Conservation (phyloP, 1,140 invertebrate species). For the Dufourea novaeangliae region DNA sequence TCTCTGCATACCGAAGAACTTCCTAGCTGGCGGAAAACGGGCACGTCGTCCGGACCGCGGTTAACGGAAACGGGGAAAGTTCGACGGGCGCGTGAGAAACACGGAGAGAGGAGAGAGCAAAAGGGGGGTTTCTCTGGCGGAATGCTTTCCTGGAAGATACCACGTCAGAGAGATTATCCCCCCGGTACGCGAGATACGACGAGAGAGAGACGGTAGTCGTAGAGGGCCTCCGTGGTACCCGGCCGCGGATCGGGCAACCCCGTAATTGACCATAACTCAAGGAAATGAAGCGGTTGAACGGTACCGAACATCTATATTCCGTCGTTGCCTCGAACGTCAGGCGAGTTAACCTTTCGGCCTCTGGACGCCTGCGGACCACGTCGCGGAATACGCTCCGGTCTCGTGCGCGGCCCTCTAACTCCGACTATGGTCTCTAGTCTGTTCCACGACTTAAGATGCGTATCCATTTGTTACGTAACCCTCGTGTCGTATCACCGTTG, state of each 20-base stretch:
- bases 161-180: slow-evolving; percentile 59
- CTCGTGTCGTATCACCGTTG: no score
- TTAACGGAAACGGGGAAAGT: not conserved
- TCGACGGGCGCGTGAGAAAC: slow-evolving; percentile 29
- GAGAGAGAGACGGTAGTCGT: slow-evolving; percentile 58
- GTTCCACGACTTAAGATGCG: no score
- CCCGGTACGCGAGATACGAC: slow-evolving; percentile 36
- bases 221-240: slow-evolving; percentile 47
- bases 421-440: no score
- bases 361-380: slow-evolving; percentile 29
- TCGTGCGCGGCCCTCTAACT: no score
- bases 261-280: slow-evolving; percentile 73
- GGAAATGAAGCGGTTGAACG: slow-evolving; percentile 73
- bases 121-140: slow-evolving; percentile 13
- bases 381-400: slow-evolving; percentile 25
- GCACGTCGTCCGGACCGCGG: not conserved
- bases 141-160: slow-evolving; percentile 55
- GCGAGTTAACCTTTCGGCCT: slow-evolving; percentile 71
- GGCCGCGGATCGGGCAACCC: slow-evolving; percentile 61
- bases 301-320: slow-evolving; percentile 69
- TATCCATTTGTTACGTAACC: no score
- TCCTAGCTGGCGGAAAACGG: not conserved
- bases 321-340: slow-evolving; percentile 60
- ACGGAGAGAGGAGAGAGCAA: slow-evolving; percentile 33
- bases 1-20: not conserved